phyloP scores from a whole-genome alignment of 2,113 vertebrate genomes.

The Laticauda colubrina region DNA sequence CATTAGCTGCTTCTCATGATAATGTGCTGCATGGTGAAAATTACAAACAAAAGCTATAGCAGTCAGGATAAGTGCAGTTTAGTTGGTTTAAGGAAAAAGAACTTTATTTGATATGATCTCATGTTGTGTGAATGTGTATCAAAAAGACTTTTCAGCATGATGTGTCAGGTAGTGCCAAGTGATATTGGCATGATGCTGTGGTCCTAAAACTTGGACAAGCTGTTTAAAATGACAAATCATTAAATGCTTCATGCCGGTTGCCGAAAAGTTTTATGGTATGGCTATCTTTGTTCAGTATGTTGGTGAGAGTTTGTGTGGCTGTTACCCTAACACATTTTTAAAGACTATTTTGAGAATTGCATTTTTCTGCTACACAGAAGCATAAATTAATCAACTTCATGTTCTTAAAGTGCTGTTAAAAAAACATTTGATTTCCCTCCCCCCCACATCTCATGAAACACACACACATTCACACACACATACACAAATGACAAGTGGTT shows the following conservation, averaged over 20 bases:
- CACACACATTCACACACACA: not conserved
- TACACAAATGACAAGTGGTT: not conserved
- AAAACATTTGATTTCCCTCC: not conserved
- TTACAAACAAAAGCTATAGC: not conserved
- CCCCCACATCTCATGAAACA: not conserved
- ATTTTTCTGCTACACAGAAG: not conserved
- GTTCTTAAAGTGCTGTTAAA: not conserved
- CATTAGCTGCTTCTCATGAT: conserved; percentile 30
- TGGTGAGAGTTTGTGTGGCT: not conserved
- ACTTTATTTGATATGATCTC: not conserved
- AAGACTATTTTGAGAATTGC: not conserved
- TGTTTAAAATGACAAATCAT: not conserved
- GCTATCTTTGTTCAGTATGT: not conserved
- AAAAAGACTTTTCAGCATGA: not conserved
- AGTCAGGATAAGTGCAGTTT: not conserved
- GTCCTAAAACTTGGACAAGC: not conserved
- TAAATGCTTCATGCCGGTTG: not conserved
- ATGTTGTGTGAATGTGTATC: not conserved
- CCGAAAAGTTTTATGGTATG: not conserved
- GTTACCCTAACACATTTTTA: not conserved
- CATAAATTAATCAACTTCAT: not conserved
- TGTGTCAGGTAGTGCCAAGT: not conserved
- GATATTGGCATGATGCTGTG: not conserved
- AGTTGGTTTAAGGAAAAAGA: not conserved
- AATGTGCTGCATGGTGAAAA: conserved; percentile 15